Evolutionary conservation across 2,113 vertebrate species (phyloP).

Genomic region (Lucifuga dentata): DNA sequence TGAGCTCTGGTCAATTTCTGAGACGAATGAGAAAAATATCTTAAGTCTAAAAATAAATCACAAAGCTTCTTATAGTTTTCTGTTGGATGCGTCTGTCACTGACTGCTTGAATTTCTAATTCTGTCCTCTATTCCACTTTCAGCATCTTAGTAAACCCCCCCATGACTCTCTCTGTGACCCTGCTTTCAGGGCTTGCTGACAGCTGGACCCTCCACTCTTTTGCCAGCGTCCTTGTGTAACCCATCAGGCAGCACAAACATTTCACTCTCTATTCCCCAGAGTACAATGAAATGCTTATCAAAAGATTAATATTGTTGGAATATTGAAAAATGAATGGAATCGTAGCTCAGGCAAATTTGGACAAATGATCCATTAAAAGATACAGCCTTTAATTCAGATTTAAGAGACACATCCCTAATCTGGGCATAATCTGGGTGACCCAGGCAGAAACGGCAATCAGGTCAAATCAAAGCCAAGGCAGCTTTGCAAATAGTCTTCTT

Average conservation of each 20-base stretch:
- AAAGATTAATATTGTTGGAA: slow-evolving; percentile 24
- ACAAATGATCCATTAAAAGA: slow-evolving; percentile 43
- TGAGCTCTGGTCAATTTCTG: slow-evolving; percentile 7
- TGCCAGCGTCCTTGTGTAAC: slow-evolving; percentile 67
- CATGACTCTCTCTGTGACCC: slow-evolving; percentile 32
- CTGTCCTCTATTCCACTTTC: slow-evolving; percentile 17
- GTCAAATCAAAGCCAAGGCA: slow-evolving; percentile 74
- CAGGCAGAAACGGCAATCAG: slow-evolving; percentile 75
- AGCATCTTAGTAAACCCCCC: slow-evolving; percentile 33
- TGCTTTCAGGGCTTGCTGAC: slow-evolving; percentile 49
- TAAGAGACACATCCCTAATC: slow-evolving; percentile 55
- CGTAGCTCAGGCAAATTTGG: not conserved
- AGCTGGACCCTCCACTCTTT: slow-evolving; percentile 62
- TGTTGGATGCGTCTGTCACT: slow-evolving; percentile 19
- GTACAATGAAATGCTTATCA: slow-evolving; percentile 7
- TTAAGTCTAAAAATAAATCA: slow-evolving; percentile 44
- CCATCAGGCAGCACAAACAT: slow-evolving; percentile 50
- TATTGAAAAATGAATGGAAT: too few relatives aligned
- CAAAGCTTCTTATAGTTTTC: slow-evolving; percentile 57
- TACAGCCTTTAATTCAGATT: slow-evolving; percentile 45
- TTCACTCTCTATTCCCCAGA: not conserved
- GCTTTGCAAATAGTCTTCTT: slow-evolving; percentile 78
- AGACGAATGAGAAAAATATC: slow-evolving; percentile 33
- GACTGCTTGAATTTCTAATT: slow-evolving; percentile 30
- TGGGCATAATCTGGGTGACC: slow-evolving; percentile 76